Conservation (phyloP, 1,140 invertebrate species). For the Caenorhabditis latens region DNA sequence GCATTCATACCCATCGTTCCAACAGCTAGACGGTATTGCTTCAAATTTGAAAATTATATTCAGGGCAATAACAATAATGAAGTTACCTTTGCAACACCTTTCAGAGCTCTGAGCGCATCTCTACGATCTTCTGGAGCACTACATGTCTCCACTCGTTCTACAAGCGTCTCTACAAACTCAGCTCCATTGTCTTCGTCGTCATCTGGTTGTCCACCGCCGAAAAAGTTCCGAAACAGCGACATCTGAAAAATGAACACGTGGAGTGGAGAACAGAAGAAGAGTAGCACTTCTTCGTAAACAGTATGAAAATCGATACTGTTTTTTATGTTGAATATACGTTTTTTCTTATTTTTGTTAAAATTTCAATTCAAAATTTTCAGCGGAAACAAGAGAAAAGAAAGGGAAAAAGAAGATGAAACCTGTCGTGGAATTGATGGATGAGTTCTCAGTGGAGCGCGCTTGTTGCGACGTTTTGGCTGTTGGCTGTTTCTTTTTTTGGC, state of each 20-base stretch:
- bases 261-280: neutral
- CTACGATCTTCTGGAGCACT: constrained; percentile 92
- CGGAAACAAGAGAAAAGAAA: neutral
- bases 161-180: constrained; percentile 86
- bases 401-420: neutral
- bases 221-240: constrained; percentile 75
- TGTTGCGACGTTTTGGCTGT: neutral
- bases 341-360: neutral
- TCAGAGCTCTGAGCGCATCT: constrained; percentile 94
- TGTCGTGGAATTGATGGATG: constrained; percentile 28
- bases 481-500: neutral
- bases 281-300: no score
- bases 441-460: constrained; percentile 40
- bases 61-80: constrained; percentile 39
- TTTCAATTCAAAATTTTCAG: neutral
- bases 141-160: constrained; percentile 91
- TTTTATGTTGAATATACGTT: neutral
- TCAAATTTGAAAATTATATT: constrained; percentile 7
- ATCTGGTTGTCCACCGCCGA: constrained; percentile 67
- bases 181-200: constrained; percentile 64
- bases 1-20: constrained; percentile 93
- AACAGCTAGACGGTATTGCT: constrained; percentile 92
- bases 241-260: constrained; percentile 62
- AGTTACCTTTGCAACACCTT: constrained; percentile 86
- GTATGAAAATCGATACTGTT: no score